These are phyloP conservation scores for Hepsetus odoe DNA, from an alignment of 2,113 vertebrate species.

Conservation along the genomic window DNA sequence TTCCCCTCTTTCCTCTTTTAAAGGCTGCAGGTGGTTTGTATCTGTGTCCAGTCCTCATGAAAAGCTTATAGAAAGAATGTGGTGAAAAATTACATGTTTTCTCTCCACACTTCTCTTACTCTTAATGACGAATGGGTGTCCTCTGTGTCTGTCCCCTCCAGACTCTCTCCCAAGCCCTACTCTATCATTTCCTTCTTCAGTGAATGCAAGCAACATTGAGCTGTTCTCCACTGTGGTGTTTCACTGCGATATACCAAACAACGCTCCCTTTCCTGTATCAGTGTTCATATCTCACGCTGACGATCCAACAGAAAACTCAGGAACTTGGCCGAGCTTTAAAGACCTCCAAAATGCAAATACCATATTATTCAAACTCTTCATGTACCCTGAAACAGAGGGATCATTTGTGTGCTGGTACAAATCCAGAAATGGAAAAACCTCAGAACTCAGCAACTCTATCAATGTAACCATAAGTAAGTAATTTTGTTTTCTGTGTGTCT, in stretches of 20 bases:
- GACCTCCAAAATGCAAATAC: fast-evolving
- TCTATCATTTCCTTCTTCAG: not conserved
- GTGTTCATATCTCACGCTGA: conserved; percentile 10
- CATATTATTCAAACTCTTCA: not conserved
- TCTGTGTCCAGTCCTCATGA: too few species aligned
- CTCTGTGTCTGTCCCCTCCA: conserved; percentile 15
- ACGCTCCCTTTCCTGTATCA: not conserved
- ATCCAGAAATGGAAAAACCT: not conserved
- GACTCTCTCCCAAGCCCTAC: conserved; percentile 12
- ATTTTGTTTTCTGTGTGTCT: too few species aligned
- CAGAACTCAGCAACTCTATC: conserved; percentile 30
- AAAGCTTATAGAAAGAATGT: too few species aligned
- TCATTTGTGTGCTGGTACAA: conserved; percentile 44
- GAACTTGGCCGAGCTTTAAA: not conserved
- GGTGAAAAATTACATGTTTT: too few species aligned
- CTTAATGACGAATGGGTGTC: not conserved
- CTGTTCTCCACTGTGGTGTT: not conserved
- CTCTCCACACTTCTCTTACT: too few species aligned
- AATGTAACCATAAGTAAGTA: conserved; percentile 38
- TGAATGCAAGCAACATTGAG: conserved; percentile 34
- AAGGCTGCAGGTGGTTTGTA: too few species aligned
- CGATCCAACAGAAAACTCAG: not conserved
- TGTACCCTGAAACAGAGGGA: not conserved
- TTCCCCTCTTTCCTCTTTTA: too few species aligned
- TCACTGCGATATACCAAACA: not conserved